Base-by-base conservation (phyloP, 2,888 invertebrate species). In the Rhamnusium bicolor region DNA sequence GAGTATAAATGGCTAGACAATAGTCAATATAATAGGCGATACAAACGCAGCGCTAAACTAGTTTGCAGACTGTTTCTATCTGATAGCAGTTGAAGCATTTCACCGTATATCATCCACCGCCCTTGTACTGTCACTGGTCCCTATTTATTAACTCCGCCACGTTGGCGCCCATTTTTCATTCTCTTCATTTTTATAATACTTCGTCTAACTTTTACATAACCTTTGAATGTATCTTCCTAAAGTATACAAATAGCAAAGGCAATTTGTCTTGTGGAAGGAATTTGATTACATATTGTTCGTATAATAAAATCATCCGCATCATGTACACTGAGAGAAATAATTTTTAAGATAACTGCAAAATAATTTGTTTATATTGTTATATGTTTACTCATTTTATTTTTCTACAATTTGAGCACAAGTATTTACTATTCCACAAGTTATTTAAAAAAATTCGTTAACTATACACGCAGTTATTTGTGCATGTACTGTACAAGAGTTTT, bases 71-170 rank as follows among this genome's bases (percentile, higher is more conserved):
- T 32, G 65, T 51, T 65, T 53, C 61, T 69, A 71, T 74, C 73
- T 62, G 69, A 75, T 77, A 75, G 71, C 53, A 71, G 74, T 62
- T 62, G 54, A 54, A 72, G 69, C 78, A 82, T 82, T 81, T 81
- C 78, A 69, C 79, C 77, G 81, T 82, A 80, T 83, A 84, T 83
- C 80, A 81, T 76, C 71, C 71, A 71, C 75, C 77, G 72, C 81
- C 80, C 81, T 78, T 78, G 73, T 79, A 79, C 75, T 83, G 82
- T 84, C 82, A 82, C 80, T 81, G 61, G 77, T 77, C 79, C 76
- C 77, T 83, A 83, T 84, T 84, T 84, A 85, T 85, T 83, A 85
- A 83, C 81, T 83, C 75, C 74, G 74, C 75, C 76, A 78, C 76
- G 74, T 76, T 75, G 77, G 66, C 77, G 75, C 67, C 79, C 80